Percentiles rank a stretch among this genome's conserved stretches.
Evolutionary conservation across 1,140 invertebrate species (phyloP).

Genomic region (Anoplolepis gracilipes): DNA sequence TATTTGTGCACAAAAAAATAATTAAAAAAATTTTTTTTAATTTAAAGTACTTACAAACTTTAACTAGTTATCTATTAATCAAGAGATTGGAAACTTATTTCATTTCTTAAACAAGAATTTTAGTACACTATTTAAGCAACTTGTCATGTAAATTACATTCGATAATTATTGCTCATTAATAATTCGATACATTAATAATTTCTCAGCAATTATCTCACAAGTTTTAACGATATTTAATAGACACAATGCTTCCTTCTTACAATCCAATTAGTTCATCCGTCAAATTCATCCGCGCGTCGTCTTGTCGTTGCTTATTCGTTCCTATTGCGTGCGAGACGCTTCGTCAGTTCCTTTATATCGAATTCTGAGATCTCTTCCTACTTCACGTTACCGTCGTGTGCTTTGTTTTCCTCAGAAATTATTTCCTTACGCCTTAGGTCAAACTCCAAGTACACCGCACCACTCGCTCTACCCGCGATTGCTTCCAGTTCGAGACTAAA

Average conservation of each 20-base stretch:
- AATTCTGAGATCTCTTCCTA: neutral
- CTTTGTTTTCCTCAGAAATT: neutral
- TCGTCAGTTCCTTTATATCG: neutral
- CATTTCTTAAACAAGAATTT: neutral
- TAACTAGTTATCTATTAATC: neutral
- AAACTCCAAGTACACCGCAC: conserved; percentile 6
- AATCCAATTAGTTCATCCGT: neutral
- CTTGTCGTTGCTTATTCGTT: neutral
- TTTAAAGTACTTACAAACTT: neutral
- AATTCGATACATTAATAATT: neutral
- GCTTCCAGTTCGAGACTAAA: conserved; percentile 77
- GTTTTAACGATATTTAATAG: neutral
- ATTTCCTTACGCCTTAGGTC: neutral
- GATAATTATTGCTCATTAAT: neutral
- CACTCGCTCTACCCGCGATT: conserved; percentile 63
- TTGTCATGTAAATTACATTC: neutral
- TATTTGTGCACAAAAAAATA: neutral
- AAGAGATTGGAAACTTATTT: neutral
- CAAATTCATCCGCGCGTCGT: conserved; percentile 42
- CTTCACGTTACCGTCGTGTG: neutral
- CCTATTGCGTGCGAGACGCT: neutral
- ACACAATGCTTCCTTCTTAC: conserved; percentile 16
- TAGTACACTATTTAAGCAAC: neutral
- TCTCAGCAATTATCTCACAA: neutral
- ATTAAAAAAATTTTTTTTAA: neutral